These are phyloP conservation scores for Allacma fusca DNA, from an alignment of 2,888 invertebrate genomes.

Conservation along the genomic window DNA sequence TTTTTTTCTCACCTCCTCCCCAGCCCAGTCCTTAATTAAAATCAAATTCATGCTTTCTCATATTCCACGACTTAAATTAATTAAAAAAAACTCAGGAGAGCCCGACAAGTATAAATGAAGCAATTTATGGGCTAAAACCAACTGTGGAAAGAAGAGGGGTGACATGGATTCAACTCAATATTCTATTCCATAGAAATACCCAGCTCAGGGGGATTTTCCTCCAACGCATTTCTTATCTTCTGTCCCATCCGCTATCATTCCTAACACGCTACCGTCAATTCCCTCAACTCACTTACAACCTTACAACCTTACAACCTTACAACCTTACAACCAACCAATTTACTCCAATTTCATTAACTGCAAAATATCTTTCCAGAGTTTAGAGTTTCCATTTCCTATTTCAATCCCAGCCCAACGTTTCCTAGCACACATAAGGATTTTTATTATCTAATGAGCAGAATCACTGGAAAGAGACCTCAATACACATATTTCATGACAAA, in stretches of 20 bases:
- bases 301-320: too few relatives aligned
- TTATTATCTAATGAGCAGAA: too few relatives aligned
- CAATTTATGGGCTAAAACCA: conserved; percentile 23
- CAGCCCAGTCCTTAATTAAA: conserved; percentile 20
- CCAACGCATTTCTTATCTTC: neutral
- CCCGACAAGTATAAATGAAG: conserved; percentile 30
- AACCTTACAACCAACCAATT: too few relatives aligned
- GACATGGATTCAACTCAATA: too few relatives aligned
- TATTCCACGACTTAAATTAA: neutral
- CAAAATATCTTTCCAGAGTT: too few relatives aligned
- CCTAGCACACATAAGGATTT: too few relatives aligned
- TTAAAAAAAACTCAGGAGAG: neutral
- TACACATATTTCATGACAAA: too few relatives aligned
- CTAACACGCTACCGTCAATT: neutral
- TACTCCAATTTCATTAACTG: too few relatives aligned
- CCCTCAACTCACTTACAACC: neutral
- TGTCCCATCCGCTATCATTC: neutral
- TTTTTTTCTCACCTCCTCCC: neutral
- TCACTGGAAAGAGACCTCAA: too few relatives aligned
- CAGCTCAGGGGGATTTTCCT: neutral
- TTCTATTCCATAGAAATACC: too few relatives aligned
- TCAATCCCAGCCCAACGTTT: too few relatives aligned
- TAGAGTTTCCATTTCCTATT: too few relatives aligned
- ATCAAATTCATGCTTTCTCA: conserved; percentile 34
- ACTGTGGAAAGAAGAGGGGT: neutral